Base-by-base conservation (phyloP, 2,113 vertebrate genomes). In the Nibea albiflora region DNA sequence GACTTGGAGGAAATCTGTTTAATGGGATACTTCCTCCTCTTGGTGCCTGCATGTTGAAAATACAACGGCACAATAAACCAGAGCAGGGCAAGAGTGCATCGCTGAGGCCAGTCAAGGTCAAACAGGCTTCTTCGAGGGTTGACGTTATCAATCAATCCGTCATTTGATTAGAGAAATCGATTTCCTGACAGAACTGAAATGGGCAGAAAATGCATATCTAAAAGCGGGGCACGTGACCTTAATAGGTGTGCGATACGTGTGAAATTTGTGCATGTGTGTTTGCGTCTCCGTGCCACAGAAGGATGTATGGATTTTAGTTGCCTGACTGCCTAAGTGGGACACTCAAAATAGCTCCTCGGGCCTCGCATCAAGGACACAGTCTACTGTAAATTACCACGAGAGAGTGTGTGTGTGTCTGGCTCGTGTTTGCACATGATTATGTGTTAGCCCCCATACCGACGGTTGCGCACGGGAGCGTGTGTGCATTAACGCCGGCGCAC, bases 281-380 rank as follows among this genome's bases (percentile, higher is more conserved):
- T 68, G 50, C 62, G 58, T 83, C 62, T 82, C 70, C 22, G 44
- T 77, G 79, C 31, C 79, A 83, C 77, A 80, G 73, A 86, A 79
- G 87, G 80, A 92, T 89, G 88, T 90, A 85, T 91, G 81, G 87
- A 87, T 84, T 84, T 78, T 86, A 91, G 83, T 85, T 93, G 92
- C 94, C 88, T 95, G 90, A 73, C 64, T 93, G 90, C 88, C 76
- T 93, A 95, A 95, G 84, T 95, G 83, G 94, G 93, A 85, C 94
- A 93, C 81, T 91, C 56, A 78, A 84, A 92, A 92, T 91, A 89
- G 77, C 88, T 89, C 74, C 84, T 85, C 65, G 3, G 84, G 83
- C 76, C 52, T 83, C 16, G 20, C 53, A 84, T 80, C 85, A 92
- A 88, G 88, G 84, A 85, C 89, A 88, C 57, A 54, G 72, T 28